Conservation (phyloP, 2,113 vertebrate genomes). For the Pampusana beccarii region DNA sequence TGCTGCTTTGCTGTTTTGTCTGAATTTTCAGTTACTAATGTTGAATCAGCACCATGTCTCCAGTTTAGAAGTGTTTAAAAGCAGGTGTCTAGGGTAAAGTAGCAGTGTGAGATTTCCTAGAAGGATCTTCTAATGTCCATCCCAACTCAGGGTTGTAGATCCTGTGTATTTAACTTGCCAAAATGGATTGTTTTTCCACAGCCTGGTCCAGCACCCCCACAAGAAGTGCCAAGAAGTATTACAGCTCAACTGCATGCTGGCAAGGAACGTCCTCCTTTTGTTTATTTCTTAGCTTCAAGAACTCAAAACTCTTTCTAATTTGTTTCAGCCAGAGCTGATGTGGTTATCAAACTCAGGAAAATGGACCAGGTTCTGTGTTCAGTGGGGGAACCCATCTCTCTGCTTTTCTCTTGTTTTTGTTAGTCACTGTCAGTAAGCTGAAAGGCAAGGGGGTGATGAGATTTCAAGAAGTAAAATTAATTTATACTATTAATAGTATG, state of each 20-base stretch:
- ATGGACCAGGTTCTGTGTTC: neutral
- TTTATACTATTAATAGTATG: neutral
- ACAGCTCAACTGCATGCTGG: neutral
- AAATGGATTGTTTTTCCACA: neutral
- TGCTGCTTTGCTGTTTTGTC: neutral
- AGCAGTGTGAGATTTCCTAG: neutral
- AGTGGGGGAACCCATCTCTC: fast-evolving
- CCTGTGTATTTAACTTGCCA: neutral
- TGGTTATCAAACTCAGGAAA: neutral
- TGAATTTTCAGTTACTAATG: neutral
- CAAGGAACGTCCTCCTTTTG: neutral
- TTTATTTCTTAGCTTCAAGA: neutral
- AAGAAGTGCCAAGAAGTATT: neutral
- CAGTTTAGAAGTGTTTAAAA: neutral
- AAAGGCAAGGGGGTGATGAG: neutral
- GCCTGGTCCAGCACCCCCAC: fast-evolving
- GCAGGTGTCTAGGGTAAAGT: neutral
- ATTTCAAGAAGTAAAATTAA: neutral
- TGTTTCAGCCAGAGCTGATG: neutral
- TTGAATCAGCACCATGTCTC: neutral
- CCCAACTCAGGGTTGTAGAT: neutral
- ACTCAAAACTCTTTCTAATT: neutral
- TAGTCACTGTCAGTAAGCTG: neutral
- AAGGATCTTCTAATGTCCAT: neutral
- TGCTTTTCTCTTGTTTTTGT: neutral